A percentile compares a stretch with the other conserved stretches of the same genome.
Conservation (phyloP, 2,888 invertebrate species). For the Drosophila prostipennis region DNA sequence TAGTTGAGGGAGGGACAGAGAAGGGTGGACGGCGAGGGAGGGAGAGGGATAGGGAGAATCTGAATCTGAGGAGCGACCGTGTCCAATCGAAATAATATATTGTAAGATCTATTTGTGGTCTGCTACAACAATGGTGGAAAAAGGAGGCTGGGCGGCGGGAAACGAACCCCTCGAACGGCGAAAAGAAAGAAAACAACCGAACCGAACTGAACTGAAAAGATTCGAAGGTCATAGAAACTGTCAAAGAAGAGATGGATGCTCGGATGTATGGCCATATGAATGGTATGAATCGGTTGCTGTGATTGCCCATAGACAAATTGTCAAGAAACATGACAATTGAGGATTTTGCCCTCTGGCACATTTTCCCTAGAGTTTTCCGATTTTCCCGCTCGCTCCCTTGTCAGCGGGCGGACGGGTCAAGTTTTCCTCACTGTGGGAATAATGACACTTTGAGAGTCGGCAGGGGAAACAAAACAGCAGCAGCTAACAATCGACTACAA, state of each 20-base stretch:
- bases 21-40: neutral
- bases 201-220: slow-evolving; percentile 35
- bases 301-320: slow-evolving; percentile 53
- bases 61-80: slow-evolving; percentile 24
- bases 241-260: slow-evolving; percentile 41
- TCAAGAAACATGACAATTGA: slow-evolving; percentile 47
- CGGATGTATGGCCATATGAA: slow-evolving; percentile 33
- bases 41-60: neutral
- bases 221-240: slow-evolving; percentile 64
- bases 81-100: slow-evolving; percentile 54
- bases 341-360: slow-evolving; percentile 33
- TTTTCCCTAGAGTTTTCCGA: slow-evolving; percentile 16
- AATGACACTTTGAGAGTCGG: slow-evolving; percentile 42
- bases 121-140: slow-evolving; percentile 38
- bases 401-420: slow-evolving; percentile 34
- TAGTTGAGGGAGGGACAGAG: slow-evolving; percentile 6
- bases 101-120: slow-evolving; percentile 68
- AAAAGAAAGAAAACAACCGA: slow-evolving; percentile 20
- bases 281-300: slow-evolving; percentile 44
- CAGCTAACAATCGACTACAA: slow-evolving; percentile 41
- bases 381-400: slow-evolving; percentile 13
- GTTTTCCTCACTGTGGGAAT: slow-evolving; percentile 44
- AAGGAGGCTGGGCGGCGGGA: slow-evolving; percentile 14
- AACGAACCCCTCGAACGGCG: slow-evolving; percentile 24
- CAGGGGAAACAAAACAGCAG: slow-evolving; percentile 34